These are phyloP conservation scores for Neogale vison DNA, from an alignment of 2,113 vertebrate species.

Conservation along the genomic window DNA sequence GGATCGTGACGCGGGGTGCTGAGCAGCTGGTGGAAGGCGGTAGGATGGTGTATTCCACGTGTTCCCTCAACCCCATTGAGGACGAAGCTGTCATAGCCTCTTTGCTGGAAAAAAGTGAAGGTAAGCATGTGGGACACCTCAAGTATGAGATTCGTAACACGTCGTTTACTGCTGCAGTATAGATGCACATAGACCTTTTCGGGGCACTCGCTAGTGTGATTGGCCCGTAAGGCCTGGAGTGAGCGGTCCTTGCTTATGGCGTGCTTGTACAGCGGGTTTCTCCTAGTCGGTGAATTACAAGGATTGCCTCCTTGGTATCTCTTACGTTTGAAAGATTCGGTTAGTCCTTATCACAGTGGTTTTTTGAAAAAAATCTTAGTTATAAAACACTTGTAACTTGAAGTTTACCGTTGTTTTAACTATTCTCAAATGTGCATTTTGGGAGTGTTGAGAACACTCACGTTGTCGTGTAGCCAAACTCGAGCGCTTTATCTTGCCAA, in stretches of 20 bases:
- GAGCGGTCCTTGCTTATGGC: rapidly evolving
- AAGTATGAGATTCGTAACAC: background rate
- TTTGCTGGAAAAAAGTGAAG: slow-evolving; percentile 97
- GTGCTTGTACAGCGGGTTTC: rapidly evolving
- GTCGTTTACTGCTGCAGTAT: rapidly evolving
- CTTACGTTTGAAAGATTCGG: background rate
- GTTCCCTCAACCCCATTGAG: slow-evolving; percentile 96
- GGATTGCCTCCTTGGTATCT: background rate
- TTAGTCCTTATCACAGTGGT: background rate
- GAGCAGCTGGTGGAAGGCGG: slow-evolving; percentile 97
- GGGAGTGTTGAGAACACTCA: background rate
- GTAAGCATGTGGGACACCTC: slow-evolving; percentile 67
- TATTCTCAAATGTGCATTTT: background rate
- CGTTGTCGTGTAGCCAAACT: background rate
- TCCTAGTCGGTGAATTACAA: background rate
- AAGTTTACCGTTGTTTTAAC: too few species aligned
- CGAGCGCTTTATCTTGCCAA: background rate
- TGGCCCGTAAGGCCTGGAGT: background rate
- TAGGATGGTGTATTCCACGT: slow-evolving; percentile 98
- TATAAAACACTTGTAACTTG: rapidly evolving
- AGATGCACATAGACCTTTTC: background rate
- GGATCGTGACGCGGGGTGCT: slow-evolving; percentile 94
- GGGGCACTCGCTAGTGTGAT: rapidly evolving
- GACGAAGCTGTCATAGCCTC: slow-evolving; percentile 96
- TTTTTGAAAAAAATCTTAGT: background rate